Evolutionary conservation across 2,797 vertebrate species (phyloP).

Genomic region (Takifugu rubripes): DNA sequence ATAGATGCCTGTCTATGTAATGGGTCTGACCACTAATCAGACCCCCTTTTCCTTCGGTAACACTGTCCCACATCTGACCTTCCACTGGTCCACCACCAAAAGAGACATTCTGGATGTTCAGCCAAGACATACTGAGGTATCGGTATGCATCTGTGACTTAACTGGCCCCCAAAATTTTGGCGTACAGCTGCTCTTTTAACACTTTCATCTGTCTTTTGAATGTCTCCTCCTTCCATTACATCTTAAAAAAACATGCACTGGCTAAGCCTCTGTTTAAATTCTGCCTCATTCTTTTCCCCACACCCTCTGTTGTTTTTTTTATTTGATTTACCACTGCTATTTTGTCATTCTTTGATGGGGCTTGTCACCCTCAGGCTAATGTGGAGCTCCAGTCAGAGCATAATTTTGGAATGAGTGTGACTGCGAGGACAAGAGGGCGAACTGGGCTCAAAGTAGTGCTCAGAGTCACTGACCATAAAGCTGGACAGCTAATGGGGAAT

Average conservation of each 20-base stretch:
- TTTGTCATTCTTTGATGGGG: slow-evolving; percentile 35
- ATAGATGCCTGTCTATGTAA: slow-evolving; percentile 95
- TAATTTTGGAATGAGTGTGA: slow-evolving; percentile 83
- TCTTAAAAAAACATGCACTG: slow-evolving; percentile 16
- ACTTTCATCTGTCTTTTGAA: slow-evolving; percentile 1
- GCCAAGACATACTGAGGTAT: slow-evolving; percentile 87
- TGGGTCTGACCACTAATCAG: slow-evolving; percentile 87
- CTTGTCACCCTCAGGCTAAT: slow-evolving; percentile 75
- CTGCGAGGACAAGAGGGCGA: slow-evolving; percentile 72
- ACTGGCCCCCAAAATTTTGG: slow-evolving; percentile 28
- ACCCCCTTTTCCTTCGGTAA: slow-evolving; percentile 93
- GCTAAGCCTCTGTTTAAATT: slow-evolving; percentile 22
- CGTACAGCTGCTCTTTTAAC: slow-evolving; percentile 22
- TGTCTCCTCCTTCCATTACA: slow-evolving; percentile 33
- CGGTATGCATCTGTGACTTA: neutral
- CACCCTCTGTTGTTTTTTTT: slow-evolving; percentile 35
- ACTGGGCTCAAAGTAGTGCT: slow-evolving; percentile 79
- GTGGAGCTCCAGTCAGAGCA: slow-evolving; percentile 81
- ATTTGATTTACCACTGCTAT: slow-evolving; percentile 54
- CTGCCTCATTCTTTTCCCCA: slow-evolving; percentile 18
- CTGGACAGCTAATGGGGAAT: slow-evolving; percentile 62
- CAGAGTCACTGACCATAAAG: slow-evolving; percentile 48
- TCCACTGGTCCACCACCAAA: slow-evolving; percentile 95
- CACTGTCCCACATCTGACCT: slow-evolving; percentile 82
- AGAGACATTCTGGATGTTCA: slow-evolving; percentile 87